Evolutionary conservation across 2,113 vertebrate species (phyloP), one percentile per base, ranked within the genome.

Genomic region (Saimiri boliviensis): DNA sequence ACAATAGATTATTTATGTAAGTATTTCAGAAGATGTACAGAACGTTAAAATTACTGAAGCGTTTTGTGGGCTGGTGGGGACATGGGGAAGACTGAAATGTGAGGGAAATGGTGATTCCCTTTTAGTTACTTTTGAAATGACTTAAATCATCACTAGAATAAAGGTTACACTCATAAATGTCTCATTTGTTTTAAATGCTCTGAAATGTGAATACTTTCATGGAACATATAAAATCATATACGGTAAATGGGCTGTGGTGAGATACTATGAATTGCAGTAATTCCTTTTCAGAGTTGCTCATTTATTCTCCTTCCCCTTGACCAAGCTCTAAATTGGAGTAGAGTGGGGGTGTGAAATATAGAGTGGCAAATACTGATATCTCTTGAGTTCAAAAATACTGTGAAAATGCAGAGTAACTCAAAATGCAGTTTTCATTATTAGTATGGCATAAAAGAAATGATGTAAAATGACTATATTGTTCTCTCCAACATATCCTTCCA

Each of bases 101-200:
- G 94, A 97, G 85, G 82, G 79, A 95, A 97, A 97, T 70, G 45
- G 68, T 77, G 52, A 49, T 96, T 96, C 77, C 80, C 93, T 85
- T 95, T 91, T 84, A 97, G 73, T 96, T 82, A 45, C 52, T 94
- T 97, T 97, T 91, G 91, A 95, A 97, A 90, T 77, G 92, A 81
- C 84, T 98, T 95, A 85, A 97, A 97, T 97, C 83, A 96, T 94
- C 73, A 92, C 74, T 95, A 97, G 97, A 93, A 96, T 96, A 96
- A 96, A 98, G 96, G 97, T 98, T 97, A 98, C 71, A 66, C 97
- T 94, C 80, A 98, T 97, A 98, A 98, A 98, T 98, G 45, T 96
- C 66, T 98, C 93, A 79, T 95, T 98, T 93, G 95, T 97, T 97
- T 96, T 82, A 98, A 98, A 98, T 97, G 52, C 71, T 98, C 96